Evolutionary conservation across 1,140 invertebrate species (phyloP).

Genomic region (Medauroidea extradentata): DNA sequence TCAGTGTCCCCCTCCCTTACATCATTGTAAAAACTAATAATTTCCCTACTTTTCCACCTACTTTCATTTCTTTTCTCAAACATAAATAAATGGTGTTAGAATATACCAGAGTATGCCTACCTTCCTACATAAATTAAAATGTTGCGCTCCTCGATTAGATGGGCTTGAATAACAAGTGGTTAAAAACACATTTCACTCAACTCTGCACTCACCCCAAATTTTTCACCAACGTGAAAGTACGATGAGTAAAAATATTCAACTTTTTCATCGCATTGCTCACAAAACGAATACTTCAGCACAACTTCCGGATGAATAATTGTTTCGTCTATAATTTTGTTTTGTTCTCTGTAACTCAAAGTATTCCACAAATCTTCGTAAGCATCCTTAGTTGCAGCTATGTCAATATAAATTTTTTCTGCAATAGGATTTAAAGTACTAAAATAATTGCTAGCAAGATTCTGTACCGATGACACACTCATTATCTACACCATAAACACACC

Average conservation of each 20-base stretch:
- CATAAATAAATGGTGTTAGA: too few species aligned
- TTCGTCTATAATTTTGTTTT: slow-evolving; percentile 68
- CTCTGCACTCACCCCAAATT: too few species aligned
- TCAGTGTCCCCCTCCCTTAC: too few species aligned
- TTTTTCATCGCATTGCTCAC: slow-evolving; percentile 33
- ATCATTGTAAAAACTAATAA: too few species aligned
- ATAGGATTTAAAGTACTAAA: slow-evolving; percentile 64
- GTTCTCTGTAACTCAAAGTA: slow-evolving; percentile 58
- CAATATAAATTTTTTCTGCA: slow-evolving; percentile 60
- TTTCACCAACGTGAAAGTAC: too few species aligned
- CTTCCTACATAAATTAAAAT: too few species aligned
- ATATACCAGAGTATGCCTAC: too few species aligned
- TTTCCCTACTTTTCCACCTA: too few species aligned
- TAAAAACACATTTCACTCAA: too few species aligned
- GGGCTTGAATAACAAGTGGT: too few species aligned
- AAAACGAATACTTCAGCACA: slow-evolving; percentile 58
- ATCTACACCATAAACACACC: background rate
- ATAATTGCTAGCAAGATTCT: slow-evolving; percentile 56
- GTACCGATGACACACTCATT: background rate
- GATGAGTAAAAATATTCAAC: background rate
- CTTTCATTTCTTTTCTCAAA: too few species aligned
- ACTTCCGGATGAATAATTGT: slow-evolving; percentile 71
- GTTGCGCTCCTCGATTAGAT: too few species aligned
- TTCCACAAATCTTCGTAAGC: slow-evolving; percentile 67
- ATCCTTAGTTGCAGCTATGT: slow-evolving; percentile 60